phyloP scores from a whole-genome alignment of 2,888 invertebrate genomes.

The Endotricha flammealis region DNA sequence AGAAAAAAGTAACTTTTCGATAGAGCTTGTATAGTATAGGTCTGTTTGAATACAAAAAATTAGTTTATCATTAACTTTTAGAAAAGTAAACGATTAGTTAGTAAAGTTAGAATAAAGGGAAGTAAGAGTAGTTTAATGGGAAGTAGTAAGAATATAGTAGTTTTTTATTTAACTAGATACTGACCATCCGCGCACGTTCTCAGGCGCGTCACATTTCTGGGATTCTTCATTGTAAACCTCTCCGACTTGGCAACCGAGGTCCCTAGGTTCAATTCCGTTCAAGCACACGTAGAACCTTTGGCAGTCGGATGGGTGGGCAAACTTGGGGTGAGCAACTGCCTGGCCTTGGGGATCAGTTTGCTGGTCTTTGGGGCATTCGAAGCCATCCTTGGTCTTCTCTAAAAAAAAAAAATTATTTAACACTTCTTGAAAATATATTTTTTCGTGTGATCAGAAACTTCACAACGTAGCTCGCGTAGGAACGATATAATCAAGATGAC shows the following conservation, averaged over 20 bases:
- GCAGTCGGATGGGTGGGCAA: constrained; percentile 91
- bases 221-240: constrained; percentile 94
- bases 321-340: constrained; percentile 89
- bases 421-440: no score
- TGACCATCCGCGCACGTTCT: constrained; percentile 94
- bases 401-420: constrained; percentile 32
- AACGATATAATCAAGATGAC: no score
- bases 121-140: no score
- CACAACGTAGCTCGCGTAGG: no score
- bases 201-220: constrained; percentile 92
- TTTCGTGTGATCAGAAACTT: no score
- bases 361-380: constrained; percentile 87
- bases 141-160: background rate
- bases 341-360: constrained; percentile 83
- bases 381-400: constrained; percentile 90
- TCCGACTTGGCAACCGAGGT: constrained; percentile 90
- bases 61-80: no score
- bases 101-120: no score
- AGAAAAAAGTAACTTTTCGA: no score
- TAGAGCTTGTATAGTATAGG: no score
- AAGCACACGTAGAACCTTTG: constrained; percentile 95
- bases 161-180: constrained; percentile 29
- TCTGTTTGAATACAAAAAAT: no score
- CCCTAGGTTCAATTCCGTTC: constrained; percentile 91
- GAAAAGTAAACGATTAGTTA: no score